A percentile compares a stretch with the other conserved stretches of the same genome.
phyloP scores from a whole-genome alignment of 2,888 invertebrate species.

The Ligdia adustata region DNA sequence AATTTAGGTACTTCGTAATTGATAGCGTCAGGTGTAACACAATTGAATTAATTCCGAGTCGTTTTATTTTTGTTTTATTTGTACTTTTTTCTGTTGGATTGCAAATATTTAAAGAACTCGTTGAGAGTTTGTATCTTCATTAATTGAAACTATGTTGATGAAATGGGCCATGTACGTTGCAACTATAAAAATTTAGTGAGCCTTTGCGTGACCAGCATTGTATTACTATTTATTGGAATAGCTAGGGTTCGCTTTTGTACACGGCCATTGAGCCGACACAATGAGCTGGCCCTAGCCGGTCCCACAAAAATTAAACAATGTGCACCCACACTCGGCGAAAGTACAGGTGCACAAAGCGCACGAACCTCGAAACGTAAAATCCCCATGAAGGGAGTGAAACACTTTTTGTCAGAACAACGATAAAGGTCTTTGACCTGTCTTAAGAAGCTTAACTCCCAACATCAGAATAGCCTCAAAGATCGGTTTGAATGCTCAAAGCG shows the following conservation, averaged over 20 bases:
- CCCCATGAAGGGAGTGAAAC: constrained; percentile 20
- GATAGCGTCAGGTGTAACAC: constrained; percentile 17
- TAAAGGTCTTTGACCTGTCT: constrained; percentile 49
- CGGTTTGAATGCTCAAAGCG: constrained; percentile 56
- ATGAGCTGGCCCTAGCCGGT: constrained; percentile 58
- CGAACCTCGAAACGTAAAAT: constrained; percentile 5
- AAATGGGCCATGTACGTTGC: no score
- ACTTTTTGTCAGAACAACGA: constrained; percentile 26
- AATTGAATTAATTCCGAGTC: no score
- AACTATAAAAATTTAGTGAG: constrained; percentile 45
- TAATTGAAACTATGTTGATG: no score
- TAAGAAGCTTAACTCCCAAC: constrained; percentile 44
- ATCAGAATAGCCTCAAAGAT: constrained; percentile 55
- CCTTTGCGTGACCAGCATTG: constrained; percentile 61
- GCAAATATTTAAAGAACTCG: no score
- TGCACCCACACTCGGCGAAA: constrained; percentile 48
- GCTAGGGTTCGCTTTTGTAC: constrained; percentile 61
- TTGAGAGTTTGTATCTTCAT: no score
- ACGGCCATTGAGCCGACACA: constrained; percentile 56
- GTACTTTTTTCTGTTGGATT: no score
- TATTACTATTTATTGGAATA: constrained; percentile 57
- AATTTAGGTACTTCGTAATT: constrained; percentile 6
- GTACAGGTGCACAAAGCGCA: constrained; percentile 37
- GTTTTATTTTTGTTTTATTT: no score
- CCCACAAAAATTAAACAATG: constrained; percentile 64